phyloP scores from a whole-genome alignment of 35 echinoderm and acorn worm species.

The Anneissia japonica region DNA sequence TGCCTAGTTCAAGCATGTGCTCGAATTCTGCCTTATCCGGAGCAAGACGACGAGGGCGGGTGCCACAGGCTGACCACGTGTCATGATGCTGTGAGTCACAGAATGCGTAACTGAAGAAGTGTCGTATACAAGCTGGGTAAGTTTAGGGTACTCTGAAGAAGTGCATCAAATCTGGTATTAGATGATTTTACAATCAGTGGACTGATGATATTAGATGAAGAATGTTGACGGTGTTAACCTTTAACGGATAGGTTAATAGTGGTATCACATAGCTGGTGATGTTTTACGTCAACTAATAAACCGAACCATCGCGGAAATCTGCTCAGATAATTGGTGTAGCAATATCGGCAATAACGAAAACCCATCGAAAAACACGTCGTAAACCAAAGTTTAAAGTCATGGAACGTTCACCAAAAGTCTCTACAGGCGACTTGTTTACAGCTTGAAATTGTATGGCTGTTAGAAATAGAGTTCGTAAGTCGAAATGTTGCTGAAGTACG shows the following conservation, averaged over 20 bases:
- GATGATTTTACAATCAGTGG: no score
- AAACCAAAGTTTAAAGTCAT: conserved; percentile 28
- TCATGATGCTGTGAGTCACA: no score
- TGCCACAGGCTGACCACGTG: no score
- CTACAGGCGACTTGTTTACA: conserved; percentile 28
- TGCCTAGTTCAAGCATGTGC: conserved; percentile 48
- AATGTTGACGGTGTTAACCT: no score
- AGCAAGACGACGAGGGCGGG: conserved; percentile 1
- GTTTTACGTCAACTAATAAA: not conserved
- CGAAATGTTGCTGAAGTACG: no score
- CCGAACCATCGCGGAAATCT: conserved; percentile 13
- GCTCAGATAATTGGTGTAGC: conserved; percentile 27
- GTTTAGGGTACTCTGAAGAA: no score
- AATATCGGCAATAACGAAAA: conserved; percentile 32
- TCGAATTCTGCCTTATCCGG: conserved; percentile 41
- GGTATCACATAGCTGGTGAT: not conserved
- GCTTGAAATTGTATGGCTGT: conserved; percentile 18
- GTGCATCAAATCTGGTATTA: no score
- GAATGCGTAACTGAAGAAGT: no score
- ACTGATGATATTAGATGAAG: no score
- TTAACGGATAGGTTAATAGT: no score
- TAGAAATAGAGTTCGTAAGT: no score
- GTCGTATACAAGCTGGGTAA: no score
- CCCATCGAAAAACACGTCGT: conserved; percentile 23
- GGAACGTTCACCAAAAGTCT: conserved; percentile 19